Percentiles rank a stretch among this genome's conserved stretches.
Conservation (phyloP, 2,888 invertebrate genomes). For the Ecliptopera silaceata region DNA sequence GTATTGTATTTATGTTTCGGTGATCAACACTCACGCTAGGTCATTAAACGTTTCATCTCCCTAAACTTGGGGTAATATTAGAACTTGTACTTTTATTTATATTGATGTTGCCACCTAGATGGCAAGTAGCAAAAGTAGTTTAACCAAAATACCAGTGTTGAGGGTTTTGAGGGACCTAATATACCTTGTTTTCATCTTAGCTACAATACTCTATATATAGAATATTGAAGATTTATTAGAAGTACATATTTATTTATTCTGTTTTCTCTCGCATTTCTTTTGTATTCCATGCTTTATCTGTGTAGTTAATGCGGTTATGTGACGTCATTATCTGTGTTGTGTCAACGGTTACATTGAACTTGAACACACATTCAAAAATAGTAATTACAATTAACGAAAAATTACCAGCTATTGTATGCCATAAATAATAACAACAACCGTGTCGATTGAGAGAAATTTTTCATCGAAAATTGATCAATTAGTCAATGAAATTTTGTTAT, state of each 20-base stretch:
- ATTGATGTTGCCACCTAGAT: too few relatives aligned
- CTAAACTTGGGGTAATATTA: too few relatives aligned
- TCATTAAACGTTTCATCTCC: slow-evolving; percentile 22
- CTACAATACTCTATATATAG: too few relatives aligned
- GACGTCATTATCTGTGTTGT: slow-evolving; percentile 13
- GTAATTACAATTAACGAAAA: slow-evolving; percentile 5
- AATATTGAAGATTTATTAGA: too few relatives aligned
- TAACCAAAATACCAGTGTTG: too few relatives aligned
- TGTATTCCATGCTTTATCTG: slow-evolving; percentile 16
- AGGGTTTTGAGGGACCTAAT: too few relatives aligned
- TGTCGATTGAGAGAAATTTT: slow-evolving; percentile 12
- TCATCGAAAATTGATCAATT: slow-evolving; percentile 21
- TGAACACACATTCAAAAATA: slow-evolving; percentile 11
- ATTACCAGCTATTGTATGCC: slow-evolving; percentile 16
- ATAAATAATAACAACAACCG: slow-evolving; percentile 19
- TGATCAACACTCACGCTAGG: slow-evolving; percentile 11
- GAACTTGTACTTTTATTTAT: too few relatives aligned
- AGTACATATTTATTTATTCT: too few relatives aligned
- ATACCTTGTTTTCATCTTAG: too few relatives aligned
- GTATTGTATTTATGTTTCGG: slow-evolving; percentile 29
- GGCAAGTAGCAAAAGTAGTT: too few relatives aligned
- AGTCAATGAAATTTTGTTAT: slow-evolving; percentile 13
- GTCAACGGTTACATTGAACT: slow-evolving; percentile 18
- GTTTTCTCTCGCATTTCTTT: too few relatives aligned
- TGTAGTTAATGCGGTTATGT: too few relatives aligned